Evolutionary conservation across 2,888 invertebrate species (phyloP).

Genomic region (Oscheius onirici): DNA sequence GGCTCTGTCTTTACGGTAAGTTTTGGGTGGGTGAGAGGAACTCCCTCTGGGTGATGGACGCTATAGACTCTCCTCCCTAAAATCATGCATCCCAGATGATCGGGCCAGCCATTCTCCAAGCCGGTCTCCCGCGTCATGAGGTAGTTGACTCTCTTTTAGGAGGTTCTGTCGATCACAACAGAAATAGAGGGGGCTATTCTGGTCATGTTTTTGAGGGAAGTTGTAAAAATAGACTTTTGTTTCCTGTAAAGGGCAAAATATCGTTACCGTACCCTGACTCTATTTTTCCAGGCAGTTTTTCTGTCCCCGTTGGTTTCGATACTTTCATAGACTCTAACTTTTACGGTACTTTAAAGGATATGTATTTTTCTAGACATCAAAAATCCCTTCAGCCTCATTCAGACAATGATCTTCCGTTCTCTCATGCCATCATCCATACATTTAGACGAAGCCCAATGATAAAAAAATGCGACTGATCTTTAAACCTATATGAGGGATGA

Average conservation of each 20-base stretch:
- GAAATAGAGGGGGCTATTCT: not conserved
- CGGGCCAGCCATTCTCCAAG: not conserved
- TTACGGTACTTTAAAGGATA: too few species aligned
- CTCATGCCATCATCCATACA: constrained; percentile 18
- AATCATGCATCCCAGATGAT: constrained; percentile 19
- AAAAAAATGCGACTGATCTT: not conserved
- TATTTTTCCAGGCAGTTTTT: too few species aligned
- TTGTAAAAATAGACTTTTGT: not conserved
- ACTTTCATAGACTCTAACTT: too few species aligned
- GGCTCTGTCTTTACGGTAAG: not conserved
- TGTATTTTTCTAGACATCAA: not conserved
- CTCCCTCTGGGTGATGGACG: not conserved
- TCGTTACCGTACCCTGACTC: too few species aligned
- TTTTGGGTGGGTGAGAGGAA: not conserved
- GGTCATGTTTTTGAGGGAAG: not conserved
- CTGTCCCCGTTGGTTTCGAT: too few species aligned
- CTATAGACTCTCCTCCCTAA: not conserved
- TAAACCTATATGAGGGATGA: too few species aligned
- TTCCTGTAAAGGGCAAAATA: too few species aligned
- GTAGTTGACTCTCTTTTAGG: constrained; percentile 13
- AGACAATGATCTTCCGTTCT: not conserved
- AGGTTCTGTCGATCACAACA: not conserved
- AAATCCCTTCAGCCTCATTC: not conserved
- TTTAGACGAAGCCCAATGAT: not conserved
- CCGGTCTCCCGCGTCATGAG: constrained; percentile 1